These are phyloP conservation scores for Leucoraja erinaceus DNA, from an alignment of 2,113 vertebrate species.

Conservation along the genomic window DNA sequence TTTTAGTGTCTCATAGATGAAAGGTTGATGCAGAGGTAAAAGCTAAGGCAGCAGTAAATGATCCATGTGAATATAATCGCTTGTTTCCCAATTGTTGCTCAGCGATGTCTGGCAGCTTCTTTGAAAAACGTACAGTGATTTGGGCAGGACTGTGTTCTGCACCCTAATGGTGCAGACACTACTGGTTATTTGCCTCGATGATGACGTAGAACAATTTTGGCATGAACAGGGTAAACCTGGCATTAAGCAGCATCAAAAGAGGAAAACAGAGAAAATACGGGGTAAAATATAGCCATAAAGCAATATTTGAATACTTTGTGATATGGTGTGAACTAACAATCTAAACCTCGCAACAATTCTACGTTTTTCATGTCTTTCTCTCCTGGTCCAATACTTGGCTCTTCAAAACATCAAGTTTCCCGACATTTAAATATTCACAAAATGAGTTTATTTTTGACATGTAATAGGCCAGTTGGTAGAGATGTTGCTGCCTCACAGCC, in stretches of 20 bases:
- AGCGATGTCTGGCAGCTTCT: not conserved
- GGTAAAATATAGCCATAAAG: not conserved
- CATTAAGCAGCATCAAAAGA: not conserved
- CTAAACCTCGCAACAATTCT: too few species aligned
- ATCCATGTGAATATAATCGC: not conserved
- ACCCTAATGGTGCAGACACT: not conserved
- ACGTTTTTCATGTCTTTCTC: too few species aligned
- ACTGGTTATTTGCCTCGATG: not conserved
- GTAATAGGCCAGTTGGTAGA: too few species aligned
- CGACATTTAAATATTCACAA: not conserved
- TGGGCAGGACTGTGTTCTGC: not conserved
- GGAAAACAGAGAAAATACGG: not conserved
- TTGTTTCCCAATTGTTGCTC: not conserved
- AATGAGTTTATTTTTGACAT: not conserved
- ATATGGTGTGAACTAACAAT: not conserved
- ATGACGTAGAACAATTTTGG: not conserved
- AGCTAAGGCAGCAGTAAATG: not conserved
- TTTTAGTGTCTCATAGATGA: not conserved
- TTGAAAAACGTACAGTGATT: not conserved
- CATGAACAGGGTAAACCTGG: not conserved
- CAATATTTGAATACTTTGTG: not conserved
- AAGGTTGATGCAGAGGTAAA: not conserved
- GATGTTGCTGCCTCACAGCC: too few species aligned
- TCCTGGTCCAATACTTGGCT: not conserved
- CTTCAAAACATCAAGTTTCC: not conserved